Conservation (phyloP, 64 coral and sea anemone genomes). For the Orbicella faveolata region DNA sequence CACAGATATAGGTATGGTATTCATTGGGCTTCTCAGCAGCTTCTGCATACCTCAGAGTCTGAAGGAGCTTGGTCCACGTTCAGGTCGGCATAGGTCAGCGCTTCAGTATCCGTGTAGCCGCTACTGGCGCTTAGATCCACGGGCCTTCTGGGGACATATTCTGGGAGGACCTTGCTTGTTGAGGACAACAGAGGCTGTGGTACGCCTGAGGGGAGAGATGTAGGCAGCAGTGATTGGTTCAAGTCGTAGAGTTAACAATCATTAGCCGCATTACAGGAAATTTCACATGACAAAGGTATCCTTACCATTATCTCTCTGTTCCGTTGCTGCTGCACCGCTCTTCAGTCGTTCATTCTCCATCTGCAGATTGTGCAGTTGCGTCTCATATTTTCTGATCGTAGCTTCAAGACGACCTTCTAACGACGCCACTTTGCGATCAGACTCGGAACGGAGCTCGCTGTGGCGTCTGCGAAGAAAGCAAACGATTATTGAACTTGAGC, state of each 20-base stretch:
- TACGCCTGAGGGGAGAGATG: background rate
- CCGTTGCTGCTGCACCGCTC: background rate
- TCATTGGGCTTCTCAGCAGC: no score
- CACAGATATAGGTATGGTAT: no score
- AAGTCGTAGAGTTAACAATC: no score
- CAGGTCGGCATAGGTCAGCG: slow-evolving; percentile 84
- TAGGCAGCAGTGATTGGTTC: background rate
- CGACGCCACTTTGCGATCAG: slow-evolving; percentile 72
- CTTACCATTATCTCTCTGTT: slow-evolving; percentile 9
- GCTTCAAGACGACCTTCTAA: slow-evolving; percentile 71
- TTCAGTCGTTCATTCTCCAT: slow-evolving; percentile 65
- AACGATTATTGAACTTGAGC: background rate
- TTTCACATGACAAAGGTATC: background rate
- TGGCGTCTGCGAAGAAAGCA: slow-evolving; percentile 33
- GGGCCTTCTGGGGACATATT: slow-evolving; percentile 41
- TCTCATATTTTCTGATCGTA: slow-evolving; percentile 81
- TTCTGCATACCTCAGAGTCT: slow-evolving; percentile 57
- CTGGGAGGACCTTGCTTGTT: slow-evolving; percentile 33
- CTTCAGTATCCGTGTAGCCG: slow-evolving; percentile 91
- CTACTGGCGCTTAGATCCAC: slow-evolving; percentile 57
- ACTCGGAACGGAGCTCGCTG: slow-evolving; percentile 59
- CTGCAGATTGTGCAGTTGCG: slow-evolving; percentile 66
- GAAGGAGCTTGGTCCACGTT: slow-evolving; percentile 4
- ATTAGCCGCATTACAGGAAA: no score
- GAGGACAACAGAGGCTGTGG: slow-evolving; percentile 18